Conservation (phyloP, 2,113 vertebrate genomes). For the Eleginops maclovinus region DNA sequence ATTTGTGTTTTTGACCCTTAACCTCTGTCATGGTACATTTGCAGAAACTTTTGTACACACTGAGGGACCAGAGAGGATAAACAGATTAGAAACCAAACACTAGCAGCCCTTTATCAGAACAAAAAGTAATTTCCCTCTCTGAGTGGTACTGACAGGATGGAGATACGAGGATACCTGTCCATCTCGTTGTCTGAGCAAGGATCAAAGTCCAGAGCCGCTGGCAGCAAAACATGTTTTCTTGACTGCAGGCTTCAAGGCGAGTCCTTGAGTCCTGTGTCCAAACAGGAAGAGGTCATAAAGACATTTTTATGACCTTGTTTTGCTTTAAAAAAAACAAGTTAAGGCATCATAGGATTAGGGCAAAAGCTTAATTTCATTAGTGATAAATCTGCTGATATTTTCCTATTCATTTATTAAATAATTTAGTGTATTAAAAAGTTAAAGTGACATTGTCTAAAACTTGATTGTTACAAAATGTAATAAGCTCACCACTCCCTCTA, state of each 20-base stretch:
- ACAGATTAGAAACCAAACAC: constrained; percentile 39
- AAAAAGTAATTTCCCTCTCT: constrained; percentile 44
- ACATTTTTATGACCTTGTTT: background rate
- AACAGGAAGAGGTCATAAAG: constrained; percentile 48
- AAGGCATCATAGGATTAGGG: background rate
- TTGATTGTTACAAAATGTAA: too few relatives aligned
- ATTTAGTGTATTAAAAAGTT: too few relatives aligned
- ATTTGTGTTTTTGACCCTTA: background rate
- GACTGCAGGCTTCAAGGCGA: background rate
- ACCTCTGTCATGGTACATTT: background rate
- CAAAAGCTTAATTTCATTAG: background rate
- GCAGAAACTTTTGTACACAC: constrained; percentile 34
- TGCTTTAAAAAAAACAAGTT: background rate
- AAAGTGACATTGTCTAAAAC: too few relatives aligned
- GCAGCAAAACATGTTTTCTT: constrained; percentile 73
- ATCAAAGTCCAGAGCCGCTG: constrained; percentile 65
- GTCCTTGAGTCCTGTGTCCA: background rate
- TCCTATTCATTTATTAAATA: background rate
- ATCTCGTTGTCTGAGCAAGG: constrained; percentile 4
- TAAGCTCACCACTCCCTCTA: too few relatives aligned
- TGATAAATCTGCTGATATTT: too few relatives aligned
- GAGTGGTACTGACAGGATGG: constrained; percentile 40
- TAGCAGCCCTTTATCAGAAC: constrained; percentile 54
- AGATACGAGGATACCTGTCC: constrained; percentile 46
- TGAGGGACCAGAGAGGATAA: constrained; percentile 6